Conservation (phyloP, 2,113 vertebrate species). For the Antigone vipio region DNA sequence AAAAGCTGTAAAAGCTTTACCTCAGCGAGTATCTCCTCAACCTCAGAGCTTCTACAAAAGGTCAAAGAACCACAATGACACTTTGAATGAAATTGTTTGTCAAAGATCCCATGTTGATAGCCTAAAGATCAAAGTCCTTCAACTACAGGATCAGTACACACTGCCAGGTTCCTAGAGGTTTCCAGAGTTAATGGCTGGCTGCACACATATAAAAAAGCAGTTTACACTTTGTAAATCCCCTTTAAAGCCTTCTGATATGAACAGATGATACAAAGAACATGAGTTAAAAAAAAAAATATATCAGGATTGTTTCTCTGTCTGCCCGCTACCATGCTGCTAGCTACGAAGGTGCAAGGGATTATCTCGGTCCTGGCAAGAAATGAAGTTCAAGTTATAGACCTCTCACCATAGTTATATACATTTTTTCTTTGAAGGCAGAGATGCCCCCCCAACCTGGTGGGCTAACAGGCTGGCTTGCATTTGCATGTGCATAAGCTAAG, state of each 20-base stretch:
- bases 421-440: background rate
- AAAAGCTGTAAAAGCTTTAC: background rate
- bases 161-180: background rate
- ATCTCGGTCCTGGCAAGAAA: background rate
- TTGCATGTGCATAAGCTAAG: background rate
- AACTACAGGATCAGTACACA: background rate
- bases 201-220: background rate
- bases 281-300: background rate
- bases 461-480: background rate
- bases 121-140: conserved; percentile 43
- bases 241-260: background rate
- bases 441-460: no score
- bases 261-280: background rate
- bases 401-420: background rate
- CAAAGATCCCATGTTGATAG: background rate
- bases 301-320: background rate
- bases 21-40: background rate
- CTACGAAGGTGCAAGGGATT: background rate
- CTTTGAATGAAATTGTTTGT: conserved; percentile 16
- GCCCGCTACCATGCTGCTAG: background rate
- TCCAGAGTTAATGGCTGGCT: background rate
- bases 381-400: background rate
- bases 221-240: background rate
- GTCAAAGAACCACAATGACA: background rate
- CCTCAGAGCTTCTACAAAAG: background rate